Evolutionary conservation across 2,113 vertebrate genomes (phyloP).

Genomic region (Cynopterus brachyotis): DNA sequence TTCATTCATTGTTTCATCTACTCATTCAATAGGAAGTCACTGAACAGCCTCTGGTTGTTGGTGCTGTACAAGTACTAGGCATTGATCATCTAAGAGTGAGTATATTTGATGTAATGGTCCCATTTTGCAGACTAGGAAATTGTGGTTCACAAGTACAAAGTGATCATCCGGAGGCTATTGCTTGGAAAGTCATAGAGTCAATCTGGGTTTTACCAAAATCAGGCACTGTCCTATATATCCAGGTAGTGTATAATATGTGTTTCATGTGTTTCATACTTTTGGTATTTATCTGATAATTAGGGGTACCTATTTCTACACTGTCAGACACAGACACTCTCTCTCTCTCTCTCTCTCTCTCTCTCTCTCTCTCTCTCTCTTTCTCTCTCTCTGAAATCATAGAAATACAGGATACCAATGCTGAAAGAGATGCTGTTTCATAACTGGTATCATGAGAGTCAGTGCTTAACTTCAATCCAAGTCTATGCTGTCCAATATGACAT

Average conservation of each 20-base stretch:
- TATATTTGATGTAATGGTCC: not conserved
- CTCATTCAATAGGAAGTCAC: not conserved
- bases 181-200: not conserved
- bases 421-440: not conserved
- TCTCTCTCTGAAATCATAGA: not conserved
- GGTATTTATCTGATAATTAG: slow-evolving; percentile 22
- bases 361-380: not conserved
- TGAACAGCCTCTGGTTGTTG: not conserved
- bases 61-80: not conserved
- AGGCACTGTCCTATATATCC: not conserved
- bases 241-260: not conserved
- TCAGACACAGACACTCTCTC: not conserved
- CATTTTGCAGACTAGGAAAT: not conserved
- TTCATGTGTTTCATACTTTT: not conserved
- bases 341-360: too few species aligned
- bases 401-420: not conserved
- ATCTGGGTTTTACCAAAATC: not conserved
- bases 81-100: not conserved
- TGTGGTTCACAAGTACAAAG: not conserved
- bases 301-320: not conserved
- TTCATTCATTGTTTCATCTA: not conserved
- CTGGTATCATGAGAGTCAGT: not conserved
- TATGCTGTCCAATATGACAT: not conserved
- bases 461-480: not conserved
- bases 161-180: not conserved